These are phyloP conservation scores for Merluccius polli DNA, from an alignment of 2,797 vertebrate species.

Conservation along the genomic window DNA sequence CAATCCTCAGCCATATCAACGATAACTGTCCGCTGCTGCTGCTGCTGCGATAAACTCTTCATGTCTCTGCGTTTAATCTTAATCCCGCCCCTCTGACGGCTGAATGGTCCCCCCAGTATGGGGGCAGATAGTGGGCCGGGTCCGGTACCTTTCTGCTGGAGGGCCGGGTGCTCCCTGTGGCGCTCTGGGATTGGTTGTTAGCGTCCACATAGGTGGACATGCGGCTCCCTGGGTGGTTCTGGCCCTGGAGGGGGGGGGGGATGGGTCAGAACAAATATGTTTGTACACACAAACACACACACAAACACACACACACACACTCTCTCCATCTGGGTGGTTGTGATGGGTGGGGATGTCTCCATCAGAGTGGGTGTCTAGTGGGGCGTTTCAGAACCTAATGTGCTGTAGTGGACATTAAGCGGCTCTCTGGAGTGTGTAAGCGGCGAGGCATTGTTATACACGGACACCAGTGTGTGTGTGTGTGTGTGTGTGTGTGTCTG, in stretches of 20 bases:
- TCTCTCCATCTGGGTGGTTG: constrained; percentile 40
- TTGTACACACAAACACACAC: neutral
- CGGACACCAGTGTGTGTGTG: constrained; percentile 9
- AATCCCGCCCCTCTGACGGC: neutral
- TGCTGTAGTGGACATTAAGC: constrained; percentile 50
- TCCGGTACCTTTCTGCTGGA: constrained; percentile 85
- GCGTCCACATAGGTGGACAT: constrained; percentile 84
- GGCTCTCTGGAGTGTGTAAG: constrained; percentile 35
- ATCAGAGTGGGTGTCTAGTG: constrained; percentile 46
- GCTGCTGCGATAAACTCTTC: neutral
- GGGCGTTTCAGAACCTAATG: constrained; percentile 57
- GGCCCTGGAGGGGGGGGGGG: constrained; percentile 73
- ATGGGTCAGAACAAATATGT: neutral
- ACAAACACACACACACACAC: neutral
- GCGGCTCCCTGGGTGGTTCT: constrained; percentile 79
- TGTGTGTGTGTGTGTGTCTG: constrained; percentile 1
- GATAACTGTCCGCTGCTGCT: neutral
- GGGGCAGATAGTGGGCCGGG: too few species aligned
- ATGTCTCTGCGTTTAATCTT: neutral
- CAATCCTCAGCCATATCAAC: neutral
- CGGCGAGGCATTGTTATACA: constrained; percentile 23
- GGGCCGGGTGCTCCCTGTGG: constrained; percentile 71
- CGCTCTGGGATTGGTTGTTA: constrained; percentile 68
- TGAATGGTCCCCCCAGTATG: neutral
- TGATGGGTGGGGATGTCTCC: constrained; percentile 50